Evolutionary conservation across 2,797 vertebrate genomes (phyloP).

Genomic region (Parauchenoglanis punctatus): DNA sequence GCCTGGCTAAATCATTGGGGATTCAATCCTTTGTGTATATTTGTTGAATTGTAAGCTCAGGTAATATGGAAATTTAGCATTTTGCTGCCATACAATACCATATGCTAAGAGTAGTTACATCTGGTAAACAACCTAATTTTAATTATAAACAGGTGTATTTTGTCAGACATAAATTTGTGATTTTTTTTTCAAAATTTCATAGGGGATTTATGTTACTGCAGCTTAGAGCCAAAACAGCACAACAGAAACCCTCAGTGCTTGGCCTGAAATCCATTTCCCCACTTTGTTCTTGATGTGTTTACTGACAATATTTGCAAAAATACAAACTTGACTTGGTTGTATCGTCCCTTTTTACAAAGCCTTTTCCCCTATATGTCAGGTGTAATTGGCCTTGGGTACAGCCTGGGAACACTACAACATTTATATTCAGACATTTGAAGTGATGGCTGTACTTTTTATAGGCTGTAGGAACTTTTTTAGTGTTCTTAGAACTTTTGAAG

Average conservation of each 20-base stretch:
- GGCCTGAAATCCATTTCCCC: not conserved
- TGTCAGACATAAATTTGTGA: not conserved
- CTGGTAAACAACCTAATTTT: not conserved
- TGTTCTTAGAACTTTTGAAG: too few species aligned
- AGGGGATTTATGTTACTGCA: not conserved
- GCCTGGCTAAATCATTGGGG: not conserved
- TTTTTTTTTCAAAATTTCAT: not conserved
- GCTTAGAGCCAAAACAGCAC: not conserved
- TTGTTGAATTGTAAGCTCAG: not conserved
- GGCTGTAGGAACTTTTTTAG: too few species aligned
- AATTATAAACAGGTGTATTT: not conserved
- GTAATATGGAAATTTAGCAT: not conserved
- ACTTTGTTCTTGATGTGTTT: not conserved
- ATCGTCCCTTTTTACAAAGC: not conserved
- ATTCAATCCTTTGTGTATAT: not conserved
- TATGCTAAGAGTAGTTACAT: not conserved
- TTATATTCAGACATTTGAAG: not conserved
- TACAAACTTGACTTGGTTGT: not conserved
- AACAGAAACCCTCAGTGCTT: not conserved
- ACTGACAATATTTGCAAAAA: not conserved
- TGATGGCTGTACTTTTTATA: conserved; percentile 1
- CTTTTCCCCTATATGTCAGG: not conserved
- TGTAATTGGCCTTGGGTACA: not conserved
- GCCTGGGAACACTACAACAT: not conserved
- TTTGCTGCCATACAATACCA: not conserved